phyloP scores from a whole-genome alignment of 2,113 vertebrate genomes.

The Oryzias javanicus region DNA sequence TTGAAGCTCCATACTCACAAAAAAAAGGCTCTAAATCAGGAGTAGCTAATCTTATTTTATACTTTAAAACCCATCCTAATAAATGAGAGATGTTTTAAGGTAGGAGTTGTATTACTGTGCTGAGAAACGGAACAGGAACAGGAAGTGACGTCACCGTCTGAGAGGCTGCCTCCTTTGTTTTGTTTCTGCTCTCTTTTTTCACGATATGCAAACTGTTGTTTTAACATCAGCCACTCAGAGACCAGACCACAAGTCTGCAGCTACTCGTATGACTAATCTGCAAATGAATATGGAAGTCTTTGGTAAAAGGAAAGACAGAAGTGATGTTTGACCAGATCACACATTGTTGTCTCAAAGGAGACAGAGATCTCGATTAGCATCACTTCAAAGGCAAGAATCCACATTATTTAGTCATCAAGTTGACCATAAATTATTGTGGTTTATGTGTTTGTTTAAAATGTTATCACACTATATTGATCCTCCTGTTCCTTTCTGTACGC shows the following conservation, averaged over 20 bases:
- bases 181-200: background rate
- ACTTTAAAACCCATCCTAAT: no score
- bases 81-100: no score
- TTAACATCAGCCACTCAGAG: background rate
- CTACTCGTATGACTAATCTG: constrained; percentile 22
- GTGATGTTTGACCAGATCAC: background rate
- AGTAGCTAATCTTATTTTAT: background rate
- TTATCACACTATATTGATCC: no score
- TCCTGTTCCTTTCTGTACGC: no score
- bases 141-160: background rate
- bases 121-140: no score
- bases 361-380: background rate
- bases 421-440: background rate
- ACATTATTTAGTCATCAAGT: background rate
- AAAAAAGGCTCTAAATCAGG: background rate
- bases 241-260: background rate
- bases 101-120: no score
- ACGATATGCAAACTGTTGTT: constrained; percentile 2
- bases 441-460: no score
- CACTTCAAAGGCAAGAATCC: background rate
- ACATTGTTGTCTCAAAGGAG: background rate
- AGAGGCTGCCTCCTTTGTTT: background rate
- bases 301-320: constrained; percentile 2
- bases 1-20: constrained; percentile 6
- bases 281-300: constrained; percentile 1